Percentiles rank a stretch among this genome's conserved stretches.
Conservation (phyloP, 2,888 invertebrate species). For the Drosophila kuntzei region DNA sequence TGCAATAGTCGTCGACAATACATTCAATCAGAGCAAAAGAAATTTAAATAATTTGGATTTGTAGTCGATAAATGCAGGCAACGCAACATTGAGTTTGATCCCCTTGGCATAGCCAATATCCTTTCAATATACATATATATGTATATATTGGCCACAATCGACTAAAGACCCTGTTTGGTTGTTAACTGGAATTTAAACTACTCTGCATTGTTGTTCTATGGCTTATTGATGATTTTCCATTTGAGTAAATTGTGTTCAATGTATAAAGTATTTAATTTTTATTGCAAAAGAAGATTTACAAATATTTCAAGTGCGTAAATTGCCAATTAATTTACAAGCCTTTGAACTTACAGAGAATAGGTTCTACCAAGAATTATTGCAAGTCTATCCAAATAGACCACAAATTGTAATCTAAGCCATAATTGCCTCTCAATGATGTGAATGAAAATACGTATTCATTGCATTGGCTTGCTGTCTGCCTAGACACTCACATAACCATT, state of each 20-base stretch:
- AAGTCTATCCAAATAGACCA: not conserved
- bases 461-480: slow-evolving; percentile 1
- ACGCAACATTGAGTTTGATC: not conserved
- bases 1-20: slow-evolving; percentile 40
- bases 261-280: slow-evolving; percentile 5
- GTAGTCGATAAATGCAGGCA: slow-evolving; percentile 30
- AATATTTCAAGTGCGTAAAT: not conserved
- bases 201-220: slow-evolving; percentile 20
- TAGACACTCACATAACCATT: slow-evolving; percentile 5
- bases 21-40: slow-evolving; percentile 51
- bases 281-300: not conserved
- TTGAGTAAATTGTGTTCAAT: slow-evolving; percentile 3
- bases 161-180: slow-evolving; percentile 12
- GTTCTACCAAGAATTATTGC: not conserved
- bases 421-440: slow-evolving; percentile 25
- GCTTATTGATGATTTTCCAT: slow-evolving; percentile 17
- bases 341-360: not conserved
- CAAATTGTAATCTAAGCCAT: slow-evolving; percentile 1
- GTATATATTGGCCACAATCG: not conserved
- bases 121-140: not conserved
- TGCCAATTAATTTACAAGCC: not conserved
- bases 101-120: slow-evolving; percentile 51
- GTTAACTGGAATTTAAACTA: slow-evolving; percentile 12
- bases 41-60: slow-evolving; percentile 44
- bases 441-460: slow-evolving; percentile 1